Base-by-base conservation (phyloP, 2,797 vertebrate species). In the Molossus alvarezi region DNA sequence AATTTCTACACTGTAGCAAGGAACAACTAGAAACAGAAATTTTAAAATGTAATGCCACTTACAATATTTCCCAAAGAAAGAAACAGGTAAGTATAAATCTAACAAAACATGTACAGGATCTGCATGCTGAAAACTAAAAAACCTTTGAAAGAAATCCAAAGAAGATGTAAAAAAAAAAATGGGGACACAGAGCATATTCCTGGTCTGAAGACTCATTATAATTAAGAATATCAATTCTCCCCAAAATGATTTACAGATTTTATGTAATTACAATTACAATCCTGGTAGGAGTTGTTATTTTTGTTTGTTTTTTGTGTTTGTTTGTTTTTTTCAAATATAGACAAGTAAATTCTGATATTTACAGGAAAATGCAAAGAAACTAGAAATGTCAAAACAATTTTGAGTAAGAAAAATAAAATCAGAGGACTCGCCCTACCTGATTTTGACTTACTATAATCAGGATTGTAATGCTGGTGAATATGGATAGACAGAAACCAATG, bases 111-210 rank as follows among this genome's bases (percentile, higher is more conserved):
- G 18, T 60, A 60, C 3, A 75, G 17, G 21, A n/a, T 93, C 29
- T 73, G 20, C 62, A 76, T 4, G 5, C 9, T 90, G 25, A 86
- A 94, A 95, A 48, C 51, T 45, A 76, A 2, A 82, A 82, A 86
- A 77, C 0, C 13, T 86, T 83, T 51, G 69, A 65, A 86, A 58
- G 79, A 96, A 87, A 84, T 53, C 65, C 64, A 95, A 91, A 5
- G n/a, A 77, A 69, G 15, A 84, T 45, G 4, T 75, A 88, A 88
- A 91, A 73, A 88, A 91, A 73, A 29, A 91, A 90, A 45, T 9
- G 17, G 45, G 92, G 37, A 77, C 29, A n/a, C 4, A 69, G 9
- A 60, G 41, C 21, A 79, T 6, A 55, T 65, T 45, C 60, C 64
- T 18, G 18, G 75, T 53, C 10, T 77, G 11, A 81, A 85, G 37